phyloP scores from a whole-genome alignment of 92 coral and sea anemone species.

The Montipora capitata region DNA sequence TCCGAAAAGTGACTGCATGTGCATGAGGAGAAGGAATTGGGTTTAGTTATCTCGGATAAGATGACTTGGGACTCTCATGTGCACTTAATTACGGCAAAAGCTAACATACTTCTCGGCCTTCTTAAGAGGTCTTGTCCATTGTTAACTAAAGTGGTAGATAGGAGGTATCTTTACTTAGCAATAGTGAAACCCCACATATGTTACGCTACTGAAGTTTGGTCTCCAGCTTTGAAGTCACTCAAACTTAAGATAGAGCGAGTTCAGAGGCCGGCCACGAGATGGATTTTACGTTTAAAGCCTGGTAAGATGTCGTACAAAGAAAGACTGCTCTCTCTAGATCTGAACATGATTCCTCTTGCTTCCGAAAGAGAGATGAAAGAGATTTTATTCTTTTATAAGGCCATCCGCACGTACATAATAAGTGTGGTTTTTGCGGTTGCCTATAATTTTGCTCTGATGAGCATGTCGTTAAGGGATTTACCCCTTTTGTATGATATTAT shows the following conservation, averaged over 20 bases:
- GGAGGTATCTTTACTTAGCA: slow-evolving; percentile 18
- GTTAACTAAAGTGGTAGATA: slow-evolving; percentile 15
- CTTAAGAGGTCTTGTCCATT: slow-evolving; percentile 23
- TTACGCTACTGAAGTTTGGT: slow-evolving; percentile 19
- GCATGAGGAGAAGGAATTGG: slow-evolving; percentile 30
- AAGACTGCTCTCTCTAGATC: neutral
- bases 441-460: too few relatives aligned
- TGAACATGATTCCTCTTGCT: neutral
- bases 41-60: slow-evolving; percentile 4
- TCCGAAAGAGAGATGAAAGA: neutral
- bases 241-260: slow-evolving; percentile 4
- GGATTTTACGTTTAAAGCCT: slow-evolving; percentile 23
- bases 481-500: too few relatives aligned
- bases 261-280: slow-evolving; percentile 30
- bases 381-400: neutral
- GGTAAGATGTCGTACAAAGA: neutral
- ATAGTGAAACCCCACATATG: slow-evolving; percentile 21
- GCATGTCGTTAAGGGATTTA: too few relatives aligned
- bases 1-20: neutral
- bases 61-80: slow-evolving; percentile 21
- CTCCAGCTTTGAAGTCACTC: slow-evolving; percentile 15
- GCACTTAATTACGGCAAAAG: slow-evolving; percentile 22
- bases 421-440: too few relatives aligned
- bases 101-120: slow-evolving; percentile 25
- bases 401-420: neutral